phyloP scores from a whole-genome alignment of 1,140 invertebrate genomes.

The Phthorimaea operculella region DNA sequence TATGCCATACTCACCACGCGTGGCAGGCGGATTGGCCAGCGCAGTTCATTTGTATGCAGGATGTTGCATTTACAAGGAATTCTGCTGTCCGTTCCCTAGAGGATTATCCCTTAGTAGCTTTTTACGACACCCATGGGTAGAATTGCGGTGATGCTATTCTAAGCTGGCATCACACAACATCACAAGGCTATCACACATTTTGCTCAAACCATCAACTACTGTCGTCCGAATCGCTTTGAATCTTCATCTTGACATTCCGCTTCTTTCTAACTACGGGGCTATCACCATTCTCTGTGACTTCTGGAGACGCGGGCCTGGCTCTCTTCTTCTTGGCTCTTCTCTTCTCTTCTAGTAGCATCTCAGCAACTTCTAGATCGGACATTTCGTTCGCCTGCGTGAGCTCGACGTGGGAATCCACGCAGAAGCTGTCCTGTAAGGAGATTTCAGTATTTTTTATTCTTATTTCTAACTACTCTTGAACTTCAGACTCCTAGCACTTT shows the following conservation, averaged over 20 bases:
- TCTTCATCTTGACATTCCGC: constrained; percentile 33
- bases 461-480: too few species aligned
- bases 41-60: too few species aligned
- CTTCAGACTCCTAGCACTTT: too few species aligned
- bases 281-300: constrained; percentile 23
- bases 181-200: neutral
- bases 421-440: constrained; percentile 57
- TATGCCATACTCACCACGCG: too few species aligned
- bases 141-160: too few species aligned
- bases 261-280: constrained; percentile 38
- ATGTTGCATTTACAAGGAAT: too few species aligned
- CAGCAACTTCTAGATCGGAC: constrained; percentile 57
- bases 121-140: too few species aligned
- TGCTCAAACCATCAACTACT: constrained; percentile 23
- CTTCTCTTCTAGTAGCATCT: constrained; percentile 49
- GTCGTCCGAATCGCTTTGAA: constrained; percentile 55
- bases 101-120: too few species aligned
- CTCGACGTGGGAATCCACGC: constrained; percentile 54
- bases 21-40: too few species aligned
- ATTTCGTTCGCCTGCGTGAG: constrained; percentile 54
- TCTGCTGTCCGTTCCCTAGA: too few species aligned
- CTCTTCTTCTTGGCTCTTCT: constrained; percentile 35
- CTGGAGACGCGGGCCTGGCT: constrained; percentile 7
- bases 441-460: too few species aligned
- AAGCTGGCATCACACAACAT: too few species aligned